These are phyloP conservation scores for Chloropsis cyanopogon DNA, from an alignment of 2,113 vertebrate genomes.

Conservation along the genomic window DNA sequence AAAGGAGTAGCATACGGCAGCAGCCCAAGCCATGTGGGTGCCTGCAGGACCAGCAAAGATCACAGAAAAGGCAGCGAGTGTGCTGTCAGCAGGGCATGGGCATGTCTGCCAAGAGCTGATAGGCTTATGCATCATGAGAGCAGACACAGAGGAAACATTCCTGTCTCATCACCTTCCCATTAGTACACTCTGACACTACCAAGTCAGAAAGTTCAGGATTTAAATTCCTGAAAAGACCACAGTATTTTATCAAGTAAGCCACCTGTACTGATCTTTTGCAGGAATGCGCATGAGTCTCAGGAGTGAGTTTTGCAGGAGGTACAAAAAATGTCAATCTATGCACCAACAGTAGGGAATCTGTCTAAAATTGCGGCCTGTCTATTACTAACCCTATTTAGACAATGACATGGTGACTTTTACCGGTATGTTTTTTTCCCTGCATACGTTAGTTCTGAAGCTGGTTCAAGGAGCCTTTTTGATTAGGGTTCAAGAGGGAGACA, in stretches of 20 bases:
- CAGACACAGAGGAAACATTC: background rate
- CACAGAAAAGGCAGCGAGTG: background rate
- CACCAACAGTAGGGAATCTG: background rate
- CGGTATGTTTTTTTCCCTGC: background rate
- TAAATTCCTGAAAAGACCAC: background rate
- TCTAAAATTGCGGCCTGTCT: background rate
- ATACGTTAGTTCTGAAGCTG: background rate
- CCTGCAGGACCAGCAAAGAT: background rate
- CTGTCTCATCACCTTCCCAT: background rate
- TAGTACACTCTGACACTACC: background rate
- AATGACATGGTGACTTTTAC: background rate
- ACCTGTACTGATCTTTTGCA: background rate
- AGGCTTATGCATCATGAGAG: background rate
- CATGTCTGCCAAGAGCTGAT: background rate
- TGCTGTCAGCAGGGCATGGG: fast-evolving
- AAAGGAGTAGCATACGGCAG: background rate
- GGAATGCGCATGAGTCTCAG: fast-evolving
- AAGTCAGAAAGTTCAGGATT: background rate
- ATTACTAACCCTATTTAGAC: background rate
- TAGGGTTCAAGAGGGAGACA: background rate
- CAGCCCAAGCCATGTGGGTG: background rate
- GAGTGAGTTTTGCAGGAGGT: background rate
- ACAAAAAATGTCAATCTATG: background rate
- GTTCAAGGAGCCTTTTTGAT: background rate
- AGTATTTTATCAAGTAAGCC: background rate